These are phyloP conservation scores for Tyrannus savana DNA, from an alignment of 2,113 vertebrate genomes.

Conservation along the genomic window DNA sequence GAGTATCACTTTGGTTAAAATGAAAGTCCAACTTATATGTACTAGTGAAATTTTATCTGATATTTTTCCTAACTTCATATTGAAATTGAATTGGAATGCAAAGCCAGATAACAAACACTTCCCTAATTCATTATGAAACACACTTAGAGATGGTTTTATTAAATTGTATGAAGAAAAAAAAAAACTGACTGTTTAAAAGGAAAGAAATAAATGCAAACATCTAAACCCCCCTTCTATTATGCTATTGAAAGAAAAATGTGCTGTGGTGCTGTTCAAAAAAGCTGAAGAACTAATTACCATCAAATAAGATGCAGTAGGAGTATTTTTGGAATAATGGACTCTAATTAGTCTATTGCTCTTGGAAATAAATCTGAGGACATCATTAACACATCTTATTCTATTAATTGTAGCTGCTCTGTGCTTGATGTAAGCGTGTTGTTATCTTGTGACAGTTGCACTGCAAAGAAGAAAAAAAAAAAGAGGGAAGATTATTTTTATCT, in stretches of 20 bases:
- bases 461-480: background rate
- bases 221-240: background rate
- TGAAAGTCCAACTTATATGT: background rate
- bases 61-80: background rate
- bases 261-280: conserved; percentile 8
- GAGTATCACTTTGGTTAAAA: background rate
- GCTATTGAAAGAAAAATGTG: conserved; percentile 34
- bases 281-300: conserved; percentile 36
- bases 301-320: conserved; percentile 39
- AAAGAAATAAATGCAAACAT: conserved; percentile 38
- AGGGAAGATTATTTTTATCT: background rate
- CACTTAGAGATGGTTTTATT: background rate
- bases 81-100: background rate
- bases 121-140: background rate
- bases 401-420: conserved; percentile 4
- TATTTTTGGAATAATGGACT: conserved; percentile 66
- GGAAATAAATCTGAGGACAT: conserved; percentile 43
- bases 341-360: conserved; percentile 31
- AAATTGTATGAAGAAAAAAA: too few species aligned
- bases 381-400: conserved; percentile 41
- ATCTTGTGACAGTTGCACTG: background rate
- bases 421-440: background rate
- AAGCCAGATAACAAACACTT: background rate
- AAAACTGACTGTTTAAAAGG: background rate
- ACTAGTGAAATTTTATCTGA: background rate